phyloP scores from a whole-genome alignment of 2,797 vertebrate genomes.

The Lerista edwardsae region DNA sequence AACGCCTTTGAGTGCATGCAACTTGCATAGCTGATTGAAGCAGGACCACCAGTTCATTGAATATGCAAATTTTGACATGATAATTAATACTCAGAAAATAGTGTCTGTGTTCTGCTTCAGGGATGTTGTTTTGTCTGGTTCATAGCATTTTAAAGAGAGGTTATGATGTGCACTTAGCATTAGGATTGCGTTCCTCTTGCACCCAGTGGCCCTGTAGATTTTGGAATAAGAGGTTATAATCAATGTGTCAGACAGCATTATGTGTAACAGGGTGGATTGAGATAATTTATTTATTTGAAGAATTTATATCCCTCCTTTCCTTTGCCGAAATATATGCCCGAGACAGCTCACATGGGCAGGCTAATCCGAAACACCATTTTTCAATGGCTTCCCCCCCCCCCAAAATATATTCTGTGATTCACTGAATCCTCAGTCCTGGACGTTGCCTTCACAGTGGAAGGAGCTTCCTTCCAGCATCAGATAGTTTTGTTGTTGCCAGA shows the following conservation, averaged over 20 bases:
- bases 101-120: background rate
- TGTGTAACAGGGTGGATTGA: background rate
- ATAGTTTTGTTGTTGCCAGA: background rate
- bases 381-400: too few relatives aligned
- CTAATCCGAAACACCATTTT: too few relatives aligned
- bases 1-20: background rate
- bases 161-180: background rate
- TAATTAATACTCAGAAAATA: background rate
- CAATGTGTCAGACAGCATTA: slow-evolving; percentile 17
- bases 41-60: too few relatives aligned
- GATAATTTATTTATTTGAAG: too few relatives aligned
- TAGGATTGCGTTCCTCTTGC: background rate
- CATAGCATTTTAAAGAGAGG: background rate
- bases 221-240: background rate
- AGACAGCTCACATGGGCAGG: too few relatives aligned
- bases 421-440: too few relatives aligned
- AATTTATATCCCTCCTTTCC: too few relatives aligned
- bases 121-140: background rate
- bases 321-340: too few relatives aligned
- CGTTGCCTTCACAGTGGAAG: too few relatives aligned
- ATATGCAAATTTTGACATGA: background rate
- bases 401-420: too few relatives aligned
- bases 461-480: background rate
- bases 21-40: background rate
- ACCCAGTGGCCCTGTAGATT: background rate